phyloP scores from a whole-genome alignment of 2,888 invertebrate species.

The Phragmatobia fuliginosa region DNA sequence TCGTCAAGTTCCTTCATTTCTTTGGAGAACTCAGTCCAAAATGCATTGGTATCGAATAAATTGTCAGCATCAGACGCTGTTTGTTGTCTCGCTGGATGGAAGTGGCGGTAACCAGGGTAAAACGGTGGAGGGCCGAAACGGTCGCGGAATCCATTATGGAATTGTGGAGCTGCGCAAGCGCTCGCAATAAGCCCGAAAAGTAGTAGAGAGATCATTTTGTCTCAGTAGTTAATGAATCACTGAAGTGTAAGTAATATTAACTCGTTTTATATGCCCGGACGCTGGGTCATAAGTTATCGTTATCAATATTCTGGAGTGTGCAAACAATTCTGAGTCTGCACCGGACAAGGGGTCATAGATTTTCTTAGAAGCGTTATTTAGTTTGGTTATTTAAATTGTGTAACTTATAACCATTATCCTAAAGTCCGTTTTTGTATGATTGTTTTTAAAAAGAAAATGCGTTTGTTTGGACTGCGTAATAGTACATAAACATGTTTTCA shows the following conservation, averaged over 20 bases:
- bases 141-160: slow-evolving; percentile 14
- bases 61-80: slow-evolving; percentile 37
- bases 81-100: slow-evolving; percentile 22
- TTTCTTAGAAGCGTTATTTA: slow-evolving; percentile 34
- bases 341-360: slow-evolving; percentile 29
- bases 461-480: background rate
- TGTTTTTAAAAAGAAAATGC: background rate
- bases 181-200: slow-evolving; percentile 61
- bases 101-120: slow-evolving; percentile 32
- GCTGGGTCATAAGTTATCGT: slow-evolving; percentile 66
- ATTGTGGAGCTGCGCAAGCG: slow-evolving; percentile 67
- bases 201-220: slow-evolving; percentile 61
- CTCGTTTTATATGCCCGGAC: slow-evolving; percentile 53
- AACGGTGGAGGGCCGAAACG: slow-evolving; percentile 23
- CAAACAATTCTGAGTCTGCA: slow-evolving; percentile 42
- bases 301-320: slow-evolving; percentile 57
- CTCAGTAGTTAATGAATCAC: slow-evolving; percentile 28
- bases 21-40: slow-evolving; percentile 65
- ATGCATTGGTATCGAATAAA: slow-evolving; percentile 68
- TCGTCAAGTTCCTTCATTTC: slow-evolving; percentile 66
- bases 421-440: slow-evolving; percentile 22
- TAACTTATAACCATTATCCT: background rate
- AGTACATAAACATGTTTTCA: background rate
- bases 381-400: slow-evolving; percentile 3
- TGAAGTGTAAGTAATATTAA: slow-evolving; percentile 28